Evolutionary conservation across 2,113 vertebrate genomes (phyloP), one percentile per base, ranked within the genome.

Genomic region (Rhabdornis inornatus): DNA sequence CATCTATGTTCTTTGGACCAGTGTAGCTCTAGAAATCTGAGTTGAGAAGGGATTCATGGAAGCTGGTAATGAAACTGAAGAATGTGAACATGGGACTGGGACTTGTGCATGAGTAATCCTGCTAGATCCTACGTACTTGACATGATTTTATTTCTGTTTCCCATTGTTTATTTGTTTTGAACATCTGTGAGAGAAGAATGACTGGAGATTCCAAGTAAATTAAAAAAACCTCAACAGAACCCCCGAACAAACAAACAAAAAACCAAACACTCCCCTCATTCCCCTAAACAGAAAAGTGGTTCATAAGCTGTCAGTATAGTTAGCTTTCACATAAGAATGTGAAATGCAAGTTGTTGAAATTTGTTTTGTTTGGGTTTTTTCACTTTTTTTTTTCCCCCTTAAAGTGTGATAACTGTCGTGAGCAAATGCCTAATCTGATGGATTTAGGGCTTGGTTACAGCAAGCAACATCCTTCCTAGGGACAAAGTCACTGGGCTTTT

Each of bases 71-170:
- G 15, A 44, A 70, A n/a, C 8, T 86, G 50, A 86, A 35, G 47
- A 59, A 23, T 28, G n/a, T 0, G 0, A 66, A 45, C 10, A 1
- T 40, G 20, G 2, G 1, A 4, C 45, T 83, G 71, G 13, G 55
- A 22, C 37, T 61, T 60, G 27, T 64, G 49, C 31, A 3, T 69
- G 37, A 70, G 14, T 70, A 74, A 40, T 69, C 19, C 8, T 64
- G 0, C 76, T 21, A 68, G 37, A 56, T 69, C 10, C 35, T 69
- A 25, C 1, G 0, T 59, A 45, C 18, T 65, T 90, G 30, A 30
- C 27, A 57, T 89, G n/a, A 33, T 7, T 92, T 86, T 80, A 15
- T 60, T 56, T 55, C 23, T 85, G 2, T 89, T 95, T 92, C 42
- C 37, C 8, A 17, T 52, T 50, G 22, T 68, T 79, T 75, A 30